phyloP scores from a whole-genome alignment of 2,888 invertebrate species.

The Zelleria hepariella region DNA sequence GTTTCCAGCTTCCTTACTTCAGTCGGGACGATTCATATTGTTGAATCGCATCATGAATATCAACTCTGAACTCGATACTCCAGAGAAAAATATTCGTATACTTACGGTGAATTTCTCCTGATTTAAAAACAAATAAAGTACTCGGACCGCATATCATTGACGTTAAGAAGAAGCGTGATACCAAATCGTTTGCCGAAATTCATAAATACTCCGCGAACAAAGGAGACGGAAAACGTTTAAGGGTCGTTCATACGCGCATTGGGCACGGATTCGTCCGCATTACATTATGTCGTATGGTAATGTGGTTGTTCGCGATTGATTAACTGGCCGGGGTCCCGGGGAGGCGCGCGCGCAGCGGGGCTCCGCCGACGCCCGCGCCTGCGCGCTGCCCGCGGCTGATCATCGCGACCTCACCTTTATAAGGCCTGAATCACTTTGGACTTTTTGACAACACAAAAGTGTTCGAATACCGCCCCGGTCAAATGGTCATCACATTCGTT shows the following conservation, averaged over 20 bases:
- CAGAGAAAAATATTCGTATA: neutral
- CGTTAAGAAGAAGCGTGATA: conserved; percentile 37
- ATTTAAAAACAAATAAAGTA: conserved; percentile 31
- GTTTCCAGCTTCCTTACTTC: neutral
- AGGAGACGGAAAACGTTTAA: conserved; percentile 65
- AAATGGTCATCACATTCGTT: neutral
- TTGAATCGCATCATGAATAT: conserved; percentile 13
- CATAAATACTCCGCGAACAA: conserved; percentile 64
- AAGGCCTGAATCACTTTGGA: conserved; percentile 51
- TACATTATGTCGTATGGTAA: conserved; percentile 69
- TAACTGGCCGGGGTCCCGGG: conserved; percentile 45
- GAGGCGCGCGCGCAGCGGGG: conserved; percentile 51
- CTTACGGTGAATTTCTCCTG: neutral
- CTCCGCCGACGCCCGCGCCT: conserved; percentile 45
- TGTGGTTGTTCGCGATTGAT: conserved; percentile 68
- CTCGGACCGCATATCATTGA: conserved; percentile 32
- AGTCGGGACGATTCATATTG: conserved; percentile 13
- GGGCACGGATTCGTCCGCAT: conserved; percentile 54
- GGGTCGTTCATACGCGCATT: conserved; percentile 29
- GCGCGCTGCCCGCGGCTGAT: conserved; percentile 19
- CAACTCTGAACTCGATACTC: neutral
- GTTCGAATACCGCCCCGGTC: neutral
- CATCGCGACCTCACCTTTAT: conserved; percentile 22
- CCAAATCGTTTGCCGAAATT: conserved; percentile 50
- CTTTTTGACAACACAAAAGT: conserved; percentile 17